Evolutionary conservation across 64 coral and sea anemone genomes (phyloP).

Genomic region (Dendronephthya gigantea): DNA sequence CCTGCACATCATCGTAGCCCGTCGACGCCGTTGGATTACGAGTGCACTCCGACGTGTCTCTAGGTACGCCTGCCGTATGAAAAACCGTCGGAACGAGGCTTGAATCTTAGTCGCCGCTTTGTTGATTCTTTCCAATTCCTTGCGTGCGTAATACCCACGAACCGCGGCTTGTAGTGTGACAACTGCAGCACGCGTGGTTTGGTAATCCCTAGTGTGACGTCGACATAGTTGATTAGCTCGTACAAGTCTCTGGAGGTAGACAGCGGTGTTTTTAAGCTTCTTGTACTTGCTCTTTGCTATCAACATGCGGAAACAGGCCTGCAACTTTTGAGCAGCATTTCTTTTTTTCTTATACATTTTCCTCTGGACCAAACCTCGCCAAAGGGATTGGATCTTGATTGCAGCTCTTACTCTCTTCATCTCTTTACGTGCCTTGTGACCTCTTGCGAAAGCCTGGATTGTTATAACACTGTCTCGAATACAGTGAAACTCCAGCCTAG

Average conservation of each 20-base stretch:
- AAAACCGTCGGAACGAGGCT: not conserved
- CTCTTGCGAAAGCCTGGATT: not conserved
- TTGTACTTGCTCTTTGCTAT: conserved; percentile 41
- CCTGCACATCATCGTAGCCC: conserved; percentile 8
- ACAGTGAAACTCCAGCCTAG: not conserved
- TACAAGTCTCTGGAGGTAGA: conserved; percentile 32
- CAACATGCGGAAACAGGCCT: conserved; percentile 34
- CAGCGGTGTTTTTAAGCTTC: conserved; percentile 17
- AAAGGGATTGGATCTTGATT: conserved; percentile 48
- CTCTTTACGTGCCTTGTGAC: not conserved
- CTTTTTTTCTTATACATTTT: conserved; percentile 19
- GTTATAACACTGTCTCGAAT: conserved; percentile 1
- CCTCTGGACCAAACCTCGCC: conserved; percentile 25
- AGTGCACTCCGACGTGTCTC: not conserved
- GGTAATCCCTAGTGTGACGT: not conserved
- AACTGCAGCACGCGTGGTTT: conserved; percentile 4
- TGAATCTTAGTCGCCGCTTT: conserved; percentile 16
- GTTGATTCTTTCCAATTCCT: not conserved
- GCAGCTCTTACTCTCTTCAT: conserved; percentile 15
- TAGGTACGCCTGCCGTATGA: conserved; percentile 7
- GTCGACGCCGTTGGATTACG: conserved; percentile 19
- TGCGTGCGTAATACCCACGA: conserved; percentile 23
- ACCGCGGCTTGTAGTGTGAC: conserved; percentile 34
- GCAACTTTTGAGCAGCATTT: conserved; percentile 33
- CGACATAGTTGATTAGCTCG: conserved; percentile 14